Conservation (phyloP, 2,113 vertebrate species). For the Nibea coibor region DNA sequence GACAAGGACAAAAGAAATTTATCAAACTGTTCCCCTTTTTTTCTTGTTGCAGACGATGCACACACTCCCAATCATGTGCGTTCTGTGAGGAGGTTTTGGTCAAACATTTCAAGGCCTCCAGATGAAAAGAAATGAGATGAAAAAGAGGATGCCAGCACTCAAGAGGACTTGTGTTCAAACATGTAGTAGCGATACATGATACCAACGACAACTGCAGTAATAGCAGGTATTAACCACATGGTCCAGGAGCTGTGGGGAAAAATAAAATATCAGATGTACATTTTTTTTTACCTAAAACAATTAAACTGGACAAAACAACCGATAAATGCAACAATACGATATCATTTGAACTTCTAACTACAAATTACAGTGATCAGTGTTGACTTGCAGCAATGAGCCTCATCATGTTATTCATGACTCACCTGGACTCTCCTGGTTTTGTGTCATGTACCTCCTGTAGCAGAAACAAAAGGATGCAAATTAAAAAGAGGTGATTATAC, state of each 20-base stretch:
- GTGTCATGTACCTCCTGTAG: slow-evolving; percentile 72
- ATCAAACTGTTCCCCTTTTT: slow-evolving; percentile 40
- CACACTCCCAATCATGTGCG: slow-evolving; percentile 16
- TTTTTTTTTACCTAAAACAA: too few relatives aligned
- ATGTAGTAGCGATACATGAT: slow-evolving; percentile 91
- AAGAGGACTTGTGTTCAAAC: slow-evolving; percentile 87
- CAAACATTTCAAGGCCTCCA: slow-evolving; percentile 79
- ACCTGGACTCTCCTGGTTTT: slow-evolving; percentile 84
- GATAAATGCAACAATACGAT: too few relatives aligned
- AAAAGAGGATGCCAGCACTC: slow-evolving; percentile 55
- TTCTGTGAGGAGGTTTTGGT: slow-evolving; percentile 68
- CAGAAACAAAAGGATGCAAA: background rate
- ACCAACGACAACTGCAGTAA: slow-evolving; percentile 85
- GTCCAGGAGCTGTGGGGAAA: slow-evolving; percentile 86
- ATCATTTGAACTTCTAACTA: too few relatives aligned
- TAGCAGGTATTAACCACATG: slow-evolving; percentile 89
- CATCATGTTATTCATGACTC: slow-evolving; percentile 40
- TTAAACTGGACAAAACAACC: too few relatives aligned
- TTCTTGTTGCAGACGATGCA: slow-evolving; percentile 38
- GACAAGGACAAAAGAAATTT: slow-evolving; percentile 35
- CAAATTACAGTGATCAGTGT: background rate
- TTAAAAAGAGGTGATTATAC: background rate
- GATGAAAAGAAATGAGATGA: slow-evolving; percentile 56
- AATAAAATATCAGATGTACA: background rate
- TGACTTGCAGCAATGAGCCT: background rate